These are phyloP conservation scores for Microtus pennsylvanicus DNA, from an alignment of 2,113 vertebrate species.

Conservation along the genomic window DNA sequence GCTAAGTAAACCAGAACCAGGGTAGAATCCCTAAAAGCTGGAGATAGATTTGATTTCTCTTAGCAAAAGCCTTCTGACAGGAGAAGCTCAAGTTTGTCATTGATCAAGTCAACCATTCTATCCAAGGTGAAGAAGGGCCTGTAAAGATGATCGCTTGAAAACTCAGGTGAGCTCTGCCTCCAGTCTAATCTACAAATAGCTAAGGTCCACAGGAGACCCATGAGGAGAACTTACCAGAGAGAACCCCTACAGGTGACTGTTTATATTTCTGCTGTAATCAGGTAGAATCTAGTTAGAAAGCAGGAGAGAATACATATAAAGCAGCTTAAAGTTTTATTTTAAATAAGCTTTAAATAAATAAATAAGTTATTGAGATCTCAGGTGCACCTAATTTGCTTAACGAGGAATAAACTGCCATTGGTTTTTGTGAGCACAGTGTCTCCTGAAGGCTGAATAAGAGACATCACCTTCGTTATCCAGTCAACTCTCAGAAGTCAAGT, in stretches of 20 bases:
- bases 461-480: background rate
- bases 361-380: constrained; percentile 7
- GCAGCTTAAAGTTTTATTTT: background rate
- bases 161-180: background rate
- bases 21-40: background rate
- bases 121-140: background rate
- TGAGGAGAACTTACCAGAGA: background rate
- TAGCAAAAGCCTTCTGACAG: background rate
- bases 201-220: background rate
- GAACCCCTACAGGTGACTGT: background rate
- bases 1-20: background rate
- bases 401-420: background rate
- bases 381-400: constrained; percentile 27
- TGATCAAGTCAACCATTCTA: background rate
- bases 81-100: background rate
- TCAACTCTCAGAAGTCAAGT: background rate
- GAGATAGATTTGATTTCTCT: constrained; percentile 1
- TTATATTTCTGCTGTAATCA: background rate
- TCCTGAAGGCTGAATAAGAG: background rate
- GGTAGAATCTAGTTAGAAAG: constrained; percentile 6
- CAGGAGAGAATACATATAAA: background rate
- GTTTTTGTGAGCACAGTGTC: constrained; percentile 4
- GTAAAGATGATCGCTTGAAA: background rate
- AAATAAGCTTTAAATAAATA: background rate
- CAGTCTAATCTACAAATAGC: background rate